Evolutionary conservation across 2,113 vertebrate genomes (phyloP), one percentile per base, ranked within the genome.

Genomic region (Phoenicopterus ruber): DNA sequence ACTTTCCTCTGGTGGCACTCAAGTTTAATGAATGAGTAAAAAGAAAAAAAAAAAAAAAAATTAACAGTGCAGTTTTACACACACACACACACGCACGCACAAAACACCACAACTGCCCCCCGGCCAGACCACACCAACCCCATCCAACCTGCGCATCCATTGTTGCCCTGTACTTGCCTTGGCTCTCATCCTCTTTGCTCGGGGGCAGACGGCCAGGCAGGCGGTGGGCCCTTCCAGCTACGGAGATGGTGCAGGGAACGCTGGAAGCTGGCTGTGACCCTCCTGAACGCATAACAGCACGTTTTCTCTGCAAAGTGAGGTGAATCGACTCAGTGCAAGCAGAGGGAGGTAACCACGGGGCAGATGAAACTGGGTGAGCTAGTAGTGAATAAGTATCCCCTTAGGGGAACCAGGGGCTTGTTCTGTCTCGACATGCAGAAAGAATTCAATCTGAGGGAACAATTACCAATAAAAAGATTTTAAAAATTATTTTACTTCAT

Each of bases 161-260:
- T 65, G 9, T 9, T 77, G 14, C 31, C 24, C 36, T 46, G 8
- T 58, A 31, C n/a, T 46, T 50, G 10, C 25, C 21, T 65, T 86
- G 29, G 34, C 15, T 71, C 18, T 90, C 18, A 46, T 18, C 5
- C 12, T 2, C 28, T 80, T 69, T 55, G 21, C 26, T 74, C 74
- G 0, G 1, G 17, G 6, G 32, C 6, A 49, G 26, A 15, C 3
- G 18, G 19, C 9, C 32, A 46, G 32, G 28, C 24, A 62, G 24
- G 5, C 17, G 8, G 34, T 40, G 32, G 32, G 42, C 14, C 36
- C 46, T 85, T 81, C 34, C 31, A 66, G 26, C 34, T 61, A 49
- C 0, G 0, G n/a, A 73, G 21, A 44, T 9, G 50, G 12, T 8
- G 5, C 15, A 50, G 36, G 11, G 20, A 76, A 46, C 17, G 17